Base-by-base conservation (phyloP, 2,113 vertebrate species). In the Cyanoliseus patagonus region DNA sequence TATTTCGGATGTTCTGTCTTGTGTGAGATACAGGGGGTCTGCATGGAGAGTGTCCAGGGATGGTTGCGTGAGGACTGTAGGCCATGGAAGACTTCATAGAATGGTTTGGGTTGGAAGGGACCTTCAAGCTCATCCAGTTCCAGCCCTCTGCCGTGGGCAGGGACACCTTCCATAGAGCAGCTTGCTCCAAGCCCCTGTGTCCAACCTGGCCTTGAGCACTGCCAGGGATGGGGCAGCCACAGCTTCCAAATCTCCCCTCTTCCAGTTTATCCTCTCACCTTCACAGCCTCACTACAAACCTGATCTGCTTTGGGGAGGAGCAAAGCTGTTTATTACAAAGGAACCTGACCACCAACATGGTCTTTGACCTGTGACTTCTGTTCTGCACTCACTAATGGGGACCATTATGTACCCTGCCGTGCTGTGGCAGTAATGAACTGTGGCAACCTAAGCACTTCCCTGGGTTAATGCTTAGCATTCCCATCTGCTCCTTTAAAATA, bases 401-500 rank as follows among this genome's bases (percentile, higher is more conserved):
- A 22, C 46, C 39, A 39, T 69, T 53, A 49, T 31, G 52, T 62
- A 49, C 64, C 94, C 61, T 19, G 3, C 35, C 2, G 0, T 75
- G 51, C 68, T 8, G 3, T 44, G 87, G 63, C 78, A 27, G 46
- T 78, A 87, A 69, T 4, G 69, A 74, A 10, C 83, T 44, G 68
- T 52, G 76, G 19, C 76, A 69, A 46, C 23, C 61, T 9, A 3
- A 83, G 67, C 8, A 1, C 35, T 61, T 89, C 95, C 88, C 85
- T n/a, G 55, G 73, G 33, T 88, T 64, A 77, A 67, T 35, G 37
- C 79, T 96, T 55, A 76, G 44, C 88, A 76, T 95, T 94, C 96
- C 94, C 96, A 95, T 94, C 96, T 95, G 92, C 93, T 97, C 82
- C 80, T 89, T 52, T 83, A 90, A 93, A 96, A 97, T 92, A 97